These are phyloP conservation scores for Darevskia nairensis DNA, from an alignment of 2,797 vertebrate species.

Conservation along the genomic window DNA sequence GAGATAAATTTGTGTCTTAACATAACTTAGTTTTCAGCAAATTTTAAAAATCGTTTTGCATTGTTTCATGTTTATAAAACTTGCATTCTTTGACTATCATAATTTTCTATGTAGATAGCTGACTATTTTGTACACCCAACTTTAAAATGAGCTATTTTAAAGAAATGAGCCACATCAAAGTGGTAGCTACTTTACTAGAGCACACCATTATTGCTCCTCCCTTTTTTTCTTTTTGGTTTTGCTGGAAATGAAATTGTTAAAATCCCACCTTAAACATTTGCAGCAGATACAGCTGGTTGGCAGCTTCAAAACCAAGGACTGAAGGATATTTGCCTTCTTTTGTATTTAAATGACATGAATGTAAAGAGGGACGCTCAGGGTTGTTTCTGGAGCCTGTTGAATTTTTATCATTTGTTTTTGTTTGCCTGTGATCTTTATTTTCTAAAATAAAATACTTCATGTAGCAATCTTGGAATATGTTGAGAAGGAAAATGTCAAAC, in stretches of 20 bases:
- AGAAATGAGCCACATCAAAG: conserved; percentile 61
- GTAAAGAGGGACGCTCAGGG: conserved; percentile 92
- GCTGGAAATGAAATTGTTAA: conserved; percentile 56
- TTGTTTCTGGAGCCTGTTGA: conserved; percentile 86
- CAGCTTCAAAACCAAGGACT: conserved; percentile 76
- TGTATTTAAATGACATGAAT: conserved; percentile 92
- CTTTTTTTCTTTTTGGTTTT: conserved; percentile 17
- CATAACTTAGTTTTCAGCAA: conserved; percentile 61
- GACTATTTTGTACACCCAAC: conserved; percentile 74
- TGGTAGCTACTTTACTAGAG: conserved; percentile 71
- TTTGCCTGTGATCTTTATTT: conserved; percentile 81
- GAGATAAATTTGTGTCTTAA: conserved; percentile 69
- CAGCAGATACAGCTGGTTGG: conserved; percentile 69
- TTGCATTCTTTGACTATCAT: conserved; percentile 73
- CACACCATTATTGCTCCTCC: conserved; percentile 51
- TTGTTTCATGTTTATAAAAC: conserved; percentile 76
- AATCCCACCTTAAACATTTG: conserved; percentile 67
- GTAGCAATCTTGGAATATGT: conserved; percentile 80
- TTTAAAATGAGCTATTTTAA: conserved; percentile 68
- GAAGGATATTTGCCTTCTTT: conserved; percentile 81
- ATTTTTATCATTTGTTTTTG: conserved; percentile 82
- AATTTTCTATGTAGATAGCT: conserved; percentile 75
- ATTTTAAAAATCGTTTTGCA: conserved; percentile 58
- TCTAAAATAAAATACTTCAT: conserved; percentile 78
- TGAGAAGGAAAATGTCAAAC: conserved; percentile 78